These are phyloP conservation scores for Glossosoma conforme DNA, from an alignment of 1,140 invertebrate species.

Conservation along the genomic window DNA sequence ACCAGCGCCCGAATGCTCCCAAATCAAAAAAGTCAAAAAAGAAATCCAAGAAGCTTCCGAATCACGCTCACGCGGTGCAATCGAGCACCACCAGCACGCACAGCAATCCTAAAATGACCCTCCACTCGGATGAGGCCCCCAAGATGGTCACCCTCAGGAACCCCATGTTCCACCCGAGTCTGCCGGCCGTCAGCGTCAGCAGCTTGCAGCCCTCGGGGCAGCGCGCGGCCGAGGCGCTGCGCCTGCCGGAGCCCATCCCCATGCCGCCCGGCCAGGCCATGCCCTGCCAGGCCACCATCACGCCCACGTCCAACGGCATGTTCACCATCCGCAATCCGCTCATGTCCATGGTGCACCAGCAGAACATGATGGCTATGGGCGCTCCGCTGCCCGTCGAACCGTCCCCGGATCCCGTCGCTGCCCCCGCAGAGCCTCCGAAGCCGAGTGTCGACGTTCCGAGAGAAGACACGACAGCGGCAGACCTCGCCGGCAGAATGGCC, in stretches of 20 bases:
- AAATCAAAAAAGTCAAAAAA: conserved; percentile 48
- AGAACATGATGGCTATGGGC: conserved; percentile 37
- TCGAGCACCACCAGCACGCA: conserved; percentile 6
- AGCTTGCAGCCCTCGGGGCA: conserved; percentile 57
- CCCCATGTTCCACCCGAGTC: conserved; percentile 60
- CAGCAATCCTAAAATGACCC: conserved; percentile 2
- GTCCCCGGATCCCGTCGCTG: neutral
- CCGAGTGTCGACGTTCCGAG: conserved; percentile 28
- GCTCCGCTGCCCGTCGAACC: conserved; percentile 22
- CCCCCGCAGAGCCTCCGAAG: conserved; percentile 8
- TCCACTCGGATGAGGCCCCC: conserved; percentile 38
- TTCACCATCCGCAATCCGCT: conserved; percentile 73
- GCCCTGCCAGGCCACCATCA: conserved; percentile 48
- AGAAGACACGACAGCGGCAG: conserved; percentile 31
- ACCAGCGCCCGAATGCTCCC: neutral
- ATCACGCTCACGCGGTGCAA: conserved; percentile 24
- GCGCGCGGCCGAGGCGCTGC: conserved; percentile 52
- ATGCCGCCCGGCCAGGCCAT: conserved; percentile 46
- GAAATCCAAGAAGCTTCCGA: conserved; percentile 40
- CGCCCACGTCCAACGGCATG: conserved; percentile 58
- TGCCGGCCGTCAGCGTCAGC: conserved; percentile 39
- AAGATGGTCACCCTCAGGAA: conserved; percentile 73
- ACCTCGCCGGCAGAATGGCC: conserved; percentile 35
- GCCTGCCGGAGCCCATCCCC: conserved; percentile 44
- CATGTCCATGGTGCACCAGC: conserved; percentile 49